These are phyloP conservation scores for Odontamblyopus lacepedii DNA, from an alignment of 2,797 vertebrate genomes.

Conservation along the genomic window DNA sequence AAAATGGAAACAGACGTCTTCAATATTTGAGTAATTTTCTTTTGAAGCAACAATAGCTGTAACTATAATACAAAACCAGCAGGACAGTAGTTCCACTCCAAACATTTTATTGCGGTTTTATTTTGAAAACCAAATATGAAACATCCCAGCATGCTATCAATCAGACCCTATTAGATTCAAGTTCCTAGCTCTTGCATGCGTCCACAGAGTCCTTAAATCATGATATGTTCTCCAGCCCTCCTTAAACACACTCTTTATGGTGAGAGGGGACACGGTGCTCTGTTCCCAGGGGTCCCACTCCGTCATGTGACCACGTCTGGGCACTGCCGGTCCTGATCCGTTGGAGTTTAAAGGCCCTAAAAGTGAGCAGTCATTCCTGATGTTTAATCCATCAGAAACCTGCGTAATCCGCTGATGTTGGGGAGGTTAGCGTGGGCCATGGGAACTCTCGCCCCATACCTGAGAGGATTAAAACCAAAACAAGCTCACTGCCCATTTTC, in stretches of 20 bases:
- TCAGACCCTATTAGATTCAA: not conserved
- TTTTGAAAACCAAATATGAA: too few species aligned
- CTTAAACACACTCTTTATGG: conserved; percentile 26
- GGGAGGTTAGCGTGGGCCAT: conserved; percentile 63
- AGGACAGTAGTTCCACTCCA: too few species aligned
- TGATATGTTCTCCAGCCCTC: conserved; percentile 4
- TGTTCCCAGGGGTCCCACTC: conserved; percentile 70
- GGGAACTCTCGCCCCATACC: conserved; percentile 72
- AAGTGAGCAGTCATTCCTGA: conserved; percentile 77
- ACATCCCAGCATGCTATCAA: not conserved
- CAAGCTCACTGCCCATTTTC: conserved; percentile 41
- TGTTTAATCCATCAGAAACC: conserved; percentile 80
- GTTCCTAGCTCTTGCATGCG: not conserved
- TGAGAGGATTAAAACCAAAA: conserved; percentile 65
- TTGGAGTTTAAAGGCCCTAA: conserved; percentile 64
- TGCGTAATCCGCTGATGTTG: conserved; percentile 68
- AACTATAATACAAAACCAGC: too few species aligned
- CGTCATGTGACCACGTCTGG: conserved; percentile 76
- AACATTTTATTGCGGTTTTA: too few species aligned
- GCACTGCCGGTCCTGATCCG: conserved; percentile 71
- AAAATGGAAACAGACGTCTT: too few species aligned
- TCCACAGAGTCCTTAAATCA: not conserved
- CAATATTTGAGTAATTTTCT: too few species aligned
- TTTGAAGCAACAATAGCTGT: too few species aligned
- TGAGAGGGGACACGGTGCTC: conserved; percentile 63